Base-by-base conservation (phyloP, 2,888 invertebrate species). In the Tanypteryx hageni region DNA sequence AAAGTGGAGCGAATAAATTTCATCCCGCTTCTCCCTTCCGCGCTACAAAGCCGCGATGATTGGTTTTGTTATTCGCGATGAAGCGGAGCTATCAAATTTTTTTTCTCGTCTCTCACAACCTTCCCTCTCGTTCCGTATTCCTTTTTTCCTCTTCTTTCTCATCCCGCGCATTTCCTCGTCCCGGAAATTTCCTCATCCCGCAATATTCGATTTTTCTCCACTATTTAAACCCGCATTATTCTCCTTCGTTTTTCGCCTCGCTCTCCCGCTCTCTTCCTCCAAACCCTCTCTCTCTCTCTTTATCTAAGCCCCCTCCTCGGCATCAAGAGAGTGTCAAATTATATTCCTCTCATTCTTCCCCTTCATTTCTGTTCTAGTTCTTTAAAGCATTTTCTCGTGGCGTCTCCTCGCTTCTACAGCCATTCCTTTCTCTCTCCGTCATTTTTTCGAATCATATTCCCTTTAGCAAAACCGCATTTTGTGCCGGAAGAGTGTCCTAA, bases 1-100 rank as follows among this genome's bases (percentile, higher is more conserved):
- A 44, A 89, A 89, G 44, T 64, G 64, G 14, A 22, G 64, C 44
- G 64, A 89, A 64, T 89, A 89, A 89, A 89, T 64, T 89, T n/a
- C n/a, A 27, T 64, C 44, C n/a, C 89, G 31, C n/a, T 31, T 31
- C 59, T 86, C 1, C 59, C 59, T 76, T 61, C 86, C 22, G 22
- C 86, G 27, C 86, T 16, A 59, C 86, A 27, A 86, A 86, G 89
- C 89, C 64, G 68, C 89, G 64, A 64, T 89, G 89, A 89, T 89
- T 89, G 89, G 89, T 89, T 89, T 89, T 89, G 89, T 89, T 89
- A 68, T 61, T 68, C 18, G 58, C 58, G 86, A 27, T 61, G 59
- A 8, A 27, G 85, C 18, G 85, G 0, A 22, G 27, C 22, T 11
- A 58, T 85, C 18, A 22, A 68, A 18, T 68, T 18, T 7, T 5